These are phyloP conservation scores for Phodopus roborovskii DNA, from an alignment of 2,113 vertebrate species.

Conservation along the genomic window DNA sequence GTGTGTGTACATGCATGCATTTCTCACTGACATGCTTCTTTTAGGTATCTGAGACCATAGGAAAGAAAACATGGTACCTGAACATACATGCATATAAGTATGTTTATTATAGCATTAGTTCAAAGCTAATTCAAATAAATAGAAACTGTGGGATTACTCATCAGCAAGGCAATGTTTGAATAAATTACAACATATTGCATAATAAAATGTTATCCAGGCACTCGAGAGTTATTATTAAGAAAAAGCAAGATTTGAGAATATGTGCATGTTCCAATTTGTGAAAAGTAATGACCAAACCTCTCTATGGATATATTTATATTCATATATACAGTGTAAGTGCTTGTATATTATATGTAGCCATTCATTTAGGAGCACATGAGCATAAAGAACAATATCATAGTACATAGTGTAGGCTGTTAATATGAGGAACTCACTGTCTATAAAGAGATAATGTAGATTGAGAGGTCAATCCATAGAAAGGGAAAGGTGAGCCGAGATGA, in stretches of 20 bases:
- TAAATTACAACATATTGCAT: neutral
- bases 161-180: neutral
- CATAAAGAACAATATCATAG: neutral
- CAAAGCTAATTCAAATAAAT: constrained; percentile 34
- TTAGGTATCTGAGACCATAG: neutral
- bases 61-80: neutral
- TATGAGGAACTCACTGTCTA: neutral
- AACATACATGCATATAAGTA: neutral
- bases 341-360: neutral
- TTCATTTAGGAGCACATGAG: constrained; percentile 38
- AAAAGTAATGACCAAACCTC: constrained; percentile 13
- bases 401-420: neutral
- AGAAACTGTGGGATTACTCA: neutral
- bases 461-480: neutral
- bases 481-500: constrained; percentile 16
- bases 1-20: neutral
- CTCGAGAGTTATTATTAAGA: constrained; percentile 2
- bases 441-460: neutral
- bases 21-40: constrained; percentile 13
- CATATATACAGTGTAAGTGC: neutral
- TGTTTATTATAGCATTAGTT: constrained; percentile 35
- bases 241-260: constrained; percentile 46
- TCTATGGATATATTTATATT: neutral
- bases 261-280: constrained; percentile 14
- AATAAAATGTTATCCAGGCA: constrained; percentile 21